Conservation (phyloP, 2,113 vertebrate genomes). For the Arvicanthis niloticus region DNA sequence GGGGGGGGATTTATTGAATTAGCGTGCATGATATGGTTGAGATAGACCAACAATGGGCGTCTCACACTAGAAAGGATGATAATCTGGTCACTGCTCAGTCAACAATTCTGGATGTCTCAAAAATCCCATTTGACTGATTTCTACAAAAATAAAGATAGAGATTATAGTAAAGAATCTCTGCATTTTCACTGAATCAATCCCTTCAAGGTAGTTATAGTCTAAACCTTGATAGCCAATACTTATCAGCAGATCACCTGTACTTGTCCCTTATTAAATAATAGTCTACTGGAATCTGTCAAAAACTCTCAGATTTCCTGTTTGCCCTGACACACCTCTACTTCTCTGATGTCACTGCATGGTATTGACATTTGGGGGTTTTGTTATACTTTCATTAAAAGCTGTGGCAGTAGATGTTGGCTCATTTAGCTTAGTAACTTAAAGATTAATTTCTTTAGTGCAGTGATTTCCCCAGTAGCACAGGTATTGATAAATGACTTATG, state of each 20-base stretch:
- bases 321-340: background rate
- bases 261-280: background rate
- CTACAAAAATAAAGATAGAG: background rate
- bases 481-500: slow-evolving; percentile 56
- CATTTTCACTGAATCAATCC: background rate
- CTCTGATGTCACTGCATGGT: background rate
- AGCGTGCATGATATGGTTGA: background rate
- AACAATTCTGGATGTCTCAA: background rate
- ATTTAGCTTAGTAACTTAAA: slow-evolving; percentile 48
- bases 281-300: background rate
- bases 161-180: background rate
- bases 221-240: background rate
- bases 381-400: background rate
- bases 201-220: background rate
- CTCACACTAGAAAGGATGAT: background rate
- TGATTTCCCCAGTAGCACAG: slow-evolving; percentile 31
- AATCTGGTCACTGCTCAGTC: background rate
- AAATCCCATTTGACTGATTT: background rate
- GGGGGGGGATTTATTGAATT: background rate
- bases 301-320: background rate
- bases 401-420: background rate
- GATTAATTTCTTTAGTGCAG: slow-evolving; percentile 52
- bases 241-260: background rate
- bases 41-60: background rate
- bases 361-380: background rate